These are phyloP conservation scores for Callyntrura sp. DNA, from an alignment of 2,888 invertebrate species.

Conservation along the genomic window DNA sequence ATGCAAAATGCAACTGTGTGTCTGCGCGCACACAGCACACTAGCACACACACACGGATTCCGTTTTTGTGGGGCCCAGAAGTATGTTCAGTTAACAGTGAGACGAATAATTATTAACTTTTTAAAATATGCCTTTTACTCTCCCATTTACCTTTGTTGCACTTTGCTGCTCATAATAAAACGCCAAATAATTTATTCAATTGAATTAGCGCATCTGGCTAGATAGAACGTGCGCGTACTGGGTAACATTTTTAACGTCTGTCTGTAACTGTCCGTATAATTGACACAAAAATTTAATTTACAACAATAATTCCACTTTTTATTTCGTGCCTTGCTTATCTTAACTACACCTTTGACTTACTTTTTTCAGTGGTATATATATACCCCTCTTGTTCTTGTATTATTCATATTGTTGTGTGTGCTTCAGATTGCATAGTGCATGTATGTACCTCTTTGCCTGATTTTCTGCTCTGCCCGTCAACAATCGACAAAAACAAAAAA, in stretches of 20 bases:
- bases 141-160: too few relatives aligned
- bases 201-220: not conserved
- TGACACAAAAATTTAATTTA: conserved; percentile 53
- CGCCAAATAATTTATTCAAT: conserved; percentile 4
- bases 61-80: too few relatives aligned
- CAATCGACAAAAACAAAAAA: not conserved
- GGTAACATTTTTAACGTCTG: not conserved
- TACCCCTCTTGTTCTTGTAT: too few relatives aligned
- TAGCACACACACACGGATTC: too few relatives aligned
- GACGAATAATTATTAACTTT: too few relatives aligned
- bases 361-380: conserved; percentile 9
- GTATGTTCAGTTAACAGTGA: too few relatives aligned
- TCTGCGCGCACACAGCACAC: too few relatives aligned
- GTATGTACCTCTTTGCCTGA: not conserved
- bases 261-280: conserved; percentile 1
- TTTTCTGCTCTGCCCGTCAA: too few relatives aligned
- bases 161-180: too few relatives aligned
- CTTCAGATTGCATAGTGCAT: too few relatives aligned
- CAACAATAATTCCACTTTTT: conserved; percentile 24
- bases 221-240: not conserved
- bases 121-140: too few relatives aligned
- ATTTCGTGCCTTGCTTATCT: conserved; percentile 58
- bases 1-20: not conserved
- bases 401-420: too few relatives aligned
- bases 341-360: conserved; percentile 34